These are phyloP conservation scores for Lysandra bellargus DNA, from an alignment of 2,888 invertebrate species.

Conservation along the genomic window DNA sequence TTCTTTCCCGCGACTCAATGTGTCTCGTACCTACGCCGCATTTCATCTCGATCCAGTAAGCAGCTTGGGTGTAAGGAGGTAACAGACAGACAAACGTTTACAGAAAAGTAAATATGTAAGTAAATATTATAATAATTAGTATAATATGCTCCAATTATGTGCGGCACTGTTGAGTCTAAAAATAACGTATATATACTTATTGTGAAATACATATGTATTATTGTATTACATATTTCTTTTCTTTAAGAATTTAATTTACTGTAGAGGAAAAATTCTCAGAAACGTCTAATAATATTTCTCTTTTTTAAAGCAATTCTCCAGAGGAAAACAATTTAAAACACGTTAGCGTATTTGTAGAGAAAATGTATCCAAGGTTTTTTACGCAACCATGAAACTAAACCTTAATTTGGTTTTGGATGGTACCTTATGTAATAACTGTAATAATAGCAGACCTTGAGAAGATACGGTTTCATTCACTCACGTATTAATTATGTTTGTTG, in stretches of 20 bases:
- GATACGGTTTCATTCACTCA: neutral
- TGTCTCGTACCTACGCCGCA: too few relatives aligned
- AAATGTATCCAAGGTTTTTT: neutral
- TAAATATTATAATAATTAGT: too few relatives aligned
- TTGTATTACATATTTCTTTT: neutral
- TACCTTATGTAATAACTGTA: slow-evolving; percentile 15
- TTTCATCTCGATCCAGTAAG: too few relatives aligned
- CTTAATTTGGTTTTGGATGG: neutral
- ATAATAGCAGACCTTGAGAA: neutral
- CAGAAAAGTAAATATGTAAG: too few relatives aligned
- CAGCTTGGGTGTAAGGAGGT: too few relatives aligned
- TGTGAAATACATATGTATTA: too few relatives aligned
- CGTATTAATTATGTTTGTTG: neutral
- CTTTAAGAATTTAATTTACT: neutral
- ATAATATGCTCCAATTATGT: too few relatives aligned
- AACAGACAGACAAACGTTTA: too few relatives aligned
- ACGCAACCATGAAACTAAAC: slow-evolving; percentile 8
- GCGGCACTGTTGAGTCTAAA: too few relatives aligned
- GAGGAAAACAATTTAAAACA: slow-evolving; percentile 12
- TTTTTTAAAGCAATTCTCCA: neutral
- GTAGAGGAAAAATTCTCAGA: neutral
- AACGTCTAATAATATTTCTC: slow-evolving; percentile 1
- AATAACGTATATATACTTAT: too few relatives aligned
- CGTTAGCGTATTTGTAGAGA: neutral
- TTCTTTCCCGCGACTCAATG: neutral